phyloP scores from a whole-genome alignment of 92 coral and sea anemone genomes.

The Actinostola sp. region DNA sequence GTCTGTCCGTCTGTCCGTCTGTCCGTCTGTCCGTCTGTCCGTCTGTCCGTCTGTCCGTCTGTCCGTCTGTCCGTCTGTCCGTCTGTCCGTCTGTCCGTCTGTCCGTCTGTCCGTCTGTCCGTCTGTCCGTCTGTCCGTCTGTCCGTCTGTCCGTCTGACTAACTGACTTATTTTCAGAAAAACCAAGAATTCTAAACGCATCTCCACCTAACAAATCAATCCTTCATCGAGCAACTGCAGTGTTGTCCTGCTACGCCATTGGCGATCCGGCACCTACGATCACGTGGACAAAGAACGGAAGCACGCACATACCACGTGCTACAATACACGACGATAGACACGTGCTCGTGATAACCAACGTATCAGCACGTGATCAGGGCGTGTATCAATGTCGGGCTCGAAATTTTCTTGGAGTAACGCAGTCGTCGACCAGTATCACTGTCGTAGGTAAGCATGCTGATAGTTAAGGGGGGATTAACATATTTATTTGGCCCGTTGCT shows the following conservation, averaged over 20 bases:
- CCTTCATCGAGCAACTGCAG: slow-evolving; percentile 31
- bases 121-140: too few relatives aligned
- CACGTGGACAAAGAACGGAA: slow-evolving; percentile 55
- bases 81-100: too few relatives aligned
- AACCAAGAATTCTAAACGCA: slow-evolving; percentile 29
- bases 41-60: too few relatives aligned
- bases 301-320: slow-evolving; percentile 29
- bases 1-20: too few relatives aligned
- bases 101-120: too few relatives aligned
- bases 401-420: slow-evolving; percentile 27
- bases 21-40: too few relatives aligned
- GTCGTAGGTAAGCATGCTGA: slow-evolving; percentile 45
- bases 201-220: slow-evolving; percentile 9
- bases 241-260: slow-evolving; percentile 54
- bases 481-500: too few relatives aligned
- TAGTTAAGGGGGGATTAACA: too few relatives aligned
- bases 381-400: slow-evolving; percentile 40
- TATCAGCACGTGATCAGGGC: slow-evolving; percentile 44
- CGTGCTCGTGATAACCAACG: slow-evolving; percentile 36
- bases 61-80: too few relatives aligned
- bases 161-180: slow-evolving; percentile 22
- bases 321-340: slow-evolving; percentile 24
- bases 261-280: slow-evolving; percentile 66
- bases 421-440: slow-evolving; percentile 16
- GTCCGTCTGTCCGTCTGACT: too few relatives aligned